phyloP scores from a whole-genome alignment of 2,888 invertebrate species.

The Latrodectus hesperus region DNA sequence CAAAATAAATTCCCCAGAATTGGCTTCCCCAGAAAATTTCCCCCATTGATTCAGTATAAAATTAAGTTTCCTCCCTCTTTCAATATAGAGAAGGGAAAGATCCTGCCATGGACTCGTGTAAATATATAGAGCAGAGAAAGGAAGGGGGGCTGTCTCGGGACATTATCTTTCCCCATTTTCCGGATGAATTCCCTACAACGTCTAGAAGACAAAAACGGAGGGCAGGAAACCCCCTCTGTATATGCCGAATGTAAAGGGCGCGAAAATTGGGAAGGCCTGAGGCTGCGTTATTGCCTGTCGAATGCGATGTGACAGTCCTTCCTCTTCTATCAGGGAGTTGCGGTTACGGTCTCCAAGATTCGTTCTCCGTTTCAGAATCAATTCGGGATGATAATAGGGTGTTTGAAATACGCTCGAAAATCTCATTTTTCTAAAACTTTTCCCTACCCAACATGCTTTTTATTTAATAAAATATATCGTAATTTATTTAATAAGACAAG shows the following conservation, averaged over 20 bases:
- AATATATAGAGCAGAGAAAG: constrained; percentile 17
- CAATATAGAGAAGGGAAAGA: constrained; percentile 8
- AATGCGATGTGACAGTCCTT: constrained; percentile 38
- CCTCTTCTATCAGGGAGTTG: constrained; percentile 1
- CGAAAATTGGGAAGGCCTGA: constrained; percentile 49
- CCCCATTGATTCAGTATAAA: constrained; percentile 56
- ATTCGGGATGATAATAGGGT: neutral
- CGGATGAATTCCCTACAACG: constrained; percentile 58
- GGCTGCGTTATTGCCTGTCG: constrained; percentile 53
- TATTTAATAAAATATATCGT: too few relatives aligned
- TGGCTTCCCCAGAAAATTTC: neutral
- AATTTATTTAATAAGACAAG: too few relatives aligned
- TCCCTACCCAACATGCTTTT: too few relatives aligned
- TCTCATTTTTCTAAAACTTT: neutral
- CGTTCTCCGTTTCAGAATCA: constrained; percentile 6
- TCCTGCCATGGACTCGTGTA: constrained; percentile 3
- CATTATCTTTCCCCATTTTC: constrained; percentile 63
- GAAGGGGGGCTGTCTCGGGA: constrained; percentile 46
- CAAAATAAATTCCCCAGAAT: constrained; percentile 38
- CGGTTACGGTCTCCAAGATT: constrained; percentile 23
- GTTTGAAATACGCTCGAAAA: neutral
- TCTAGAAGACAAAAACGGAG: constrained; percentile 11
- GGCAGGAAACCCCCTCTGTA: neutral
- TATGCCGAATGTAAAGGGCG: constrained; percentile 12
- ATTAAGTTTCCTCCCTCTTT: constrained; percentile 41